These are phyloP conservation scores for Aphelenchoides fujianensis DNA, from an alignment of 1,140 invertebrate genomes.

Conservation along the genomic window DNA sequence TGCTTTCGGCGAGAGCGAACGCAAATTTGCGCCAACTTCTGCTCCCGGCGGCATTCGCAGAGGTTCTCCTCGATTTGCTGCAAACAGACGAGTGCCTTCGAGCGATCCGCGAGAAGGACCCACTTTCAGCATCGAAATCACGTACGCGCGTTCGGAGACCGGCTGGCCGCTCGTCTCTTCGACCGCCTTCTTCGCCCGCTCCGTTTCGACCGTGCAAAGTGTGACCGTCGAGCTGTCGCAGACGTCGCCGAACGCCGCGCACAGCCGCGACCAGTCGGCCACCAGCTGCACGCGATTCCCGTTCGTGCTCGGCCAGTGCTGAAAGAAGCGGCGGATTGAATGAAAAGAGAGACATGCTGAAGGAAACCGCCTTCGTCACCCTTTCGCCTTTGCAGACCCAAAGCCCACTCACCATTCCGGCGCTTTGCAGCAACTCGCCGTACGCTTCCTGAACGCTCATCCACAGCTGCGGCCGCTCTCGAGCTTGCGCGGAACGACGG, in stretches of 20 bases:
- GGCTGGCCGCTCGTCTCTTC: constrained; percentile 3
- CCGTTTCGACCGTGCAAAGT: constrained; percentile 36
- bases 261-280: constrained; percentile 24
- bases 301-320: constrained; percentile 34
- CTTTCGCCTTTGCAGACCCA: background rate
- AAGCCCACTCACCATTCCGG: constrained; percentile 36
- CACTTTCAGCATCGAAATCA: background rate
- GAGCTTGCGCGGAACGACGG: no score
- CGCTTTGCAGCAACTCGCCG: constrained; percentile 34
- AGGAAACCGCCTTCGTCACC: background rate
- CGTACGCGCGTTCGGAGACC: constrained; percentile 1
- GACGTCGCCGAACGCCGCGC: constrained; percentile 33
- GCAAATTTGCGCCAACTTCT: constrained; percentile 28
- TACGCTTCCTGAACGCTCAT: constrained; percentile 40
- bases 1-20: constrained; percentile 3
- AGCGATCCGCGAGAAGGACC: background rate
- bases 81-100: background rate
- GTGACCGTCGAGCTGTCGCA: constrained; percentile 34
- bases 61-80: constrained; percentile 33
- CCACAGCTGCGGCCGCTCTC: constrained; percentile 34
- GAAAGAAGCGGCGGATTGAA: constrained; percentile 11
- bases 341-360: background rate
- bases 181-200: constrained; percentile 20
- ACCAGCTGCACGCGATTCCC: constrained; percentile 31
- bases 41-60: constrained; percentile 32